Conservation (phyloP, 2,797 vertebrate species). For the Bradypus variegatus region DNA sequence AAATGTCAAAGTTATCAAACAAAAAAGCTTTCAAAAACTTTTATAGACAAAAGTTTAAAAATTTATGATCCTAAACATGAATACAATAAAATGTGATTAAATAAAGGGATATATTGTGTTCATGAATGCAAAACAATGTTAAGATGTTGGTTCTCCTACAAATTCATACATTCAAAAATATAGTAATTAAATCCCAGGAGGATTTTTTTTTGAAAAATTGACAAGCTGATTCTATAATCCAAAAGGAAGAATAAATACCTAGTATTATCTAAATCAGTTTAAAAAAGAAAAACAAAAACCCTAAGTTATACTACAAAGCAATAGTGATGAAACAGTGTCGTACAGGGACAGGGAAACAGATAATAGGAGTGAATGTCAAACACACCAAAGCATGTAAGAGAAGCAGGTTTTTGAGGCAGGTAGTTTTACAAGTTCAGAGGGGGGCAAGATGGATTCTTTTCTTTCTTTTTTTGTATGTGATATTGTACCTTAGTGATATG, state of each 20-base stretch:
- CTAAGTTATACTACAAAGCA: neutral
- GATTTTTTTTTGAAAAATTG: neutral
- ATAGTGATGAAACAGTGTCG: neutral
- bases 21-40: neutral
- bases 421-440: neutral
- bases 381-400: accelerated
- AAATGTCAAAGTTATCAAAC: neutral
- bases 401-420: neutral
- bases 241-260: neutral
- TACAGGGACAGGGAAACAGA: neutral
- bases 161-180: neutral
- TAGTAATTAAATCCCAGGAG: neutral
- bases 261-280: neutral
- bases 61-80: neutral
- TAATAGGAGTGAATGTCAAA: neutral
- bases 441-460: neutral
- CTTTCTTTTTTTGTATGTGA: neutral
- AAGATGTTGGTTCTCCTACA: neutral
- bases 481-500: neutral
- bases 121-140: neutral
- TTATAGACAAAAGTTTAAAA: neutral
- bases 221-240: slow-evolving; percentile 14
- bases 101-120: neutral
- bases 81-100: neutral
- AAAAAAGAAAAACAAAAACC: neutral